Evolutionary conservation across 2,888 invertebrate genomes (phyloP).

Genomic region (Malthinus flaveolus): DNA sequence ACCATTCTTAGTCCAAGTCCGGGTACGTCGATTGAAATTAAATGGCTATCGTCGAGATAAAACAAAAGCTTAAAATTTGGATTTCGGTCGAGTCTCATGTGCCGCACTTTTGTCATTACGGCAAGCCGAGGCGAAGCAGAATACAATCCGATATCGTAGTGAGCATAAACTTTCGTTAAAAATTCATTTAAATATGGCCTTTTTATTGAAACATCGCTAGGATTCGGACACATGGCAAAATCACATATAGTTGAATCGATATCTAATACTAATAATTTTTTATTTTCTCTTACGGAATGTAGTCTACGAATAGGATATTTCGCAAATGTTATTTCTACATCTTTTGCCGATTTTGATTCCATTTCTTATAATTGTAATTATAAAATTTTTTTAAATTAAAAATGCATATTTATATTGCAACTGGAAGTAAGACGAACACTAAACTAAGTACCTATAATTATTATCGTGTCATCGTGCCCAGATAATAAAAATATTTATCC

Average conservation of each 20-base stretch:
- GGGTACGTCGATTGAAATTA: not conserved
- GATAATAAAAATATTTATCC: not conserved
- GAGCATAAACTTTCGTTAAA: not conserved
- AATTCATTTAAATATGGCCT: not conserved
- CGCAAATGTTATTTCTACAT: too few species aligned
- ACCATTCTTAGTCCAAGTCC: not conserved
- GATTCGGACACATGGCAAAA: not conserved
- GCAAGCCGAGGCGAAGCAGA: not conserved
- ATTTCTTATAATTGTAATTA: too few species aligned
- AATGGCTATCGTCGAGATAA: not conserved
- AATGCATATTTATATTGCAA: too few species aligned
- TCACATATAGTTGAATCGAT: not conserved
- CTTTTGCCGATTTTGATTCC: too few species aligned
- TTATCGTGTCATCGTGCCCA: too few species aligned
- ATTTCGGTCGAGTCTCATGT: not conserved
- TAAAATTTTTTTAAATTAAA: too few species aligned
- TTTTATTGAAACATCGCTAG: not conserved
- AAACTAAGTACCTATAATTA: too few species aligned
- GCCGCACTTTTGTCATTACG: not conserved
- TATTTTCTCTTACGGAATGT: not conserved
- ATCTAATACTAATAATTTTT: not conserved
- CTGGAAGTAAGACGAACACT: too few species aligned
- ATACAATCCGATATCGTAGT: not conserved
- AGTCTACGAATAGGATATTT: too few species aligned
- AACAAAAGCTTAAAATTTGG: not conserved